A percentile compares a stretch with the other conserved stretches of the same genome.
Conservation (phyloP, 2,888 invertebrate species). For the Epistrophella euchroma region DNA sequence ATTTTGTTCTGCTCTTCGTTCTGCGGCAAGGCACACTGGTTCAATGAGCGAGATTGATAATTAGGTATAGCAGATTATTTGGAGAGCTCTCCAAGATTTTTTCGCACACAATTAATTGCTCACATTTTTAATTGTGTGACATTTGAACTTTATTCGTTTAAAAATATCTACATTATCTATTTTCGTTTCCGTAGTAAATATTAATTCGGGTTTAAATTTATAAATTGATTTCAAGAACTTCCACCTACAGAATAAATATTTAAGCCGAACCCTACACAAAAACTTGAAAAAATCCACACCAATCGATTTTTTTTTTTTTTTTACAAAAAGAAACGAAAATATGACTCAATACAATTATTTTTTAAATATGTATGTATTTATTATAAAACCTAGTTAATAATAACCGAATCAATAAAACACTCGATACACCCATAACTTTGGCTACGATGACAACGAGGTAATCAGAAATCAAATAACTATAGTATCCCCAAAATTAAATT, state of each 20-base stretch:
- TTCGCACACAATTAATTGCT: no score
- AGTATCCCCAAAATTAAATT: constrained; percentile 57
- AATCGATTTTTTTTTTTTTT: not conserved
- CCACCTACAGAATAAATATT: not conserved
- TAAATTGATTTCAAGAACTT: not conserved
- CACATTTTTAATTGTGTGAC: no score
- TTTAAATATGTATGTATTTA: not conserved
- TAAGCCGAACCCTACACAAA: not conserved
- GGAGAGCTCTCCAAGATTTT: no score
- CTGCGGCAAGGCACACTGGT: no score
- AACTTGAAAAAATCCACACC: not conserved
- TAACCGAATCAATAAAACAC: constrained; percentile 40
- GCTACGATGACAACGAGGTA: constrained; percentile 18
- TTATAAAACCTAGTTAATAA: constrained; percentile 33
- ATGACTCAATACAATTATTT: not conserved
- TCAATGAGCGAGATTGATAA: no score
- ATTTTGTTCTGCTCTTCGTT: no score
- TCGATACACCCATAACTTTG: not conserved
- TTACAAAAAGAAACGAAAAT: no score
- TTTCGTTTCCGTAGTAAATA: no score
- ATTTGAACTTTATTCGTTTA: no score
- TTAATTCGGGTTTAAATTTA: no score
- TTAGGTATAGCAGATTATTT: no score
- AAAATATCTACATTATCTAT: no score
- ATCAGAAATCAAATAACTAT: constrained; percentile 57